Evolutionary conservation across 2,888 invertebrate species (phyloP).

Genomic region (Drosophila recens): DNA sequence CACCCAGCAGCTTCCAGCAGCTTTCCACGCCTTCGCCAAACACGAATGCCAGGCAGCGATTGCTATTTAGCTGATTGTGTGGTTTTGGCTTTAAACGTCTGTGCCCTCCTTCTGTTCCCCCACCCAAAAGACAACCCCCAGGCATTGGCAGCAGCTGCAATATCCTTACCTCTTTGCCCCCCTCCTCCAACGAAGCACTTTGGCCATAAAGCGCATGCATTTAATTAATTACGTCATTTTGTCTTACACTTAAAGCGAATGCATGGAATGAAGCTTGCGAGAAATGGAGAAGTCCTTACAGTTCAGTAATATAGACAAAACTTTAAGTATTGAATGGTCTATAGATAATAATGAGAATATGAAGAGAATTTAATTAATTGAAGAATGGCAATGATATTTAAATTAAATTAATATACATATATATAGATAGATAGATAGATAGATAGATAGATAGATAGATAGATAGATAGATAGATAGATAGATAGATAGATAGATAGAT

Average conservation of each 20-base stretch:
- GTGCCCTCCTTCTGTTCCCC: conserved; percentile 1
- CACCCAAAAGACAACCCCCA: conserved; percentile 4
- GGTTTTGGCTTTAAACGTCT: conserved; percentile 70
- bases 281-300: background rate
- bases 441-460: too few relatives aligned
- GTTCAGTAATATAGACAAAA: background rate
- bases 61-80: conserved; percentile 79
- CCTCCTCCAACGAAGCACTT: background rate
- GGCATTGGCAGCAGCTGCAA: conserved; percentile 1
- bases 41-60: conserved; percentile 57
- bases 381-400: background rate
- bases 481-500: background rate
- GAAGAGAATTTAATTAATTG: background rate
- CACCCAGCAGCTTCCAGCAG: conserved; percentile 24
- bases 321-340: conserved; percentile 4
- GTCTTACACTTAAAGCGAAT: conserved; percentile 55
- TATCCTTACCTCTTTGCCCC: background rate
- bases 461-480: too few relatives aligned
- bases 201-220: conserved; percentile 72
- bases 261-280: background rate
- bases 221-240: conserved; percentile 73
- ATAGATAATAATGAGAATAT: background rate
- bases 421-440: background rate
- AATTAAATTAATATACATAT: background rate
- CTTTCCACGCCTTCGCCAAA: conserved; percentile 44